Base-by-base conservation (phyloP, 2,888 invertebrate genomes). In the Therioaphis trifolii region DNA sequence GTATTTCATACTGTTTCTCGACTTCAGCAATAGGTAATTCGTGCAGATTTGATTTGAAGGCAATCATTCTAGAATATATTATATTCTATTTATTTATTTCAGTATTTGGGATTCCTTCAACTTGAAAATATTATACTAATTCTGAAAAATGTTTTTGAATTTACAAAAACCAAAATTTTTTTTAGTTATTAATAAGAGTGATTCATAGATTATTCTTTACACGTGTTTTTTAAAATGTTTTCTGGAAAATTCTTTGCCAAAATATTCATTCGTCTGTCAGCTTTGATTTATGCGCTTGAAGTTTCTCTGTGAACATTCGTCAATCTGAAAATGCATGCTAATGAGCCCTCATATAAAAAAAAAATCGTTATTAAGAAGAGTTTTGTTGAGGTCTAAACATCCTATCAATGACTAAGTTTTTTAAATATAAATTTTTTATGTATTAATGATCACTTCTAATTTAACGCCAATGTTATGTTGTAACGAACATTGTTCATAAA, bases 281-380 rank as follows among this genome's bases (percentile, higher is more conserved):
- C 52, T 55, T 24, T 69, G 69, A 79, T 79, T 79, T 55, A 79
- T 79, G 43, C 14, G 40, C 40, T 78, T n/a, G 24, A 40, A 24
- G 52, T 78, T 52, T 43, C 68, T 78, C 77, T 35, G 43, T 49
- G 15, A 71, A 58, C 18, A 43, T 75, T 75, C 27, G 24, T 75
- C 24, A 58, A 24, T 24, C 40, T 58, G 18, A 46, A 29, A 15
- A 15, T 24, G 43, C 35, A 2, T 58, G 40, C 24, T 58, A 75
- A 58, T 66, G 77, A 77, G 63, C 77, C 27, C 46, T 29, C 27
- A 18, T 2, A 24, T 29, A 49, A 40, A 71, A 14, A 66, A 49
- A 58, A 58, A 15, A n/a, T 5, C n/a, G 40, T 9, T n/a, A 29
- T 7, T 49, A 66, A 2, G 49, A 66, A 21, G 43, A 66, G 49